These are phyloP conservation scores for Lordiphosa clarofinis DNA, from an alignment of 1,140 invertebrate genomes.

Conservation along the genomic window DNA sequence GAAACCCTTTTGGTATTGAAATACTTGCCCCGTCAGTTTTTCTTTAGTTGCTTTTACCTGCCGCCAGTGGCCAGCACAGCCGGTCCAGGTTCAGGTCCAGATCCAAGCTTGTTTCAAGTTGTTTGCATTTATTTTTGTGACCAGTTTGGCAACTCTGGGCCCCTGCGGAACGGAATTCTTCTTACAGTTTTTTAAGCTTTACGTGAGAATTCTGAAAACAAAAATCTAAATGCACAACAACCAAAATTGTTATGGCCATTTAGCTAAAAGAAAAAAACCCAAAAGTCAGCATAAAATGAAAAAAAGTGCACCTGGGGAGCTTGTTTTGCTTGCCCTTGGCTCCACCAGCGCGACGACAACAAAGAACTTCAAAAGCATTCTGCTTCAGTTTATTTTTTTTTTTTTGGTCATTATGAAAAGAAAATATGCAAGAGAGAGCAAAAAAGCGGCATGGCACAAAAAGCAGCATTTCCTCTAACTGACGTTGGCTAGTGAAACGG, in stretches of 20 bases:
- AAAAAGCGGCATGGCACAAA: constrained; percentile 1
- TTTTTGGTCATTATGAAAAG: constrained; percentile 72
- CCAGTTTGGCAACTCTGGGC: constrained; percentile 35
- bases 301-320: constrained; percentile 26
- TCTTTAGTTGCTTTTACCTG: background rate
- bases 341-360: constrained; percentile 23
- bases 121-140: constrained; percentile 37
- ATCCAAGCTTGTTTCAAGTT: constrained; percentile 3
- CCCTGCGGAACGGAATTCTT: constrained; percentile 2
- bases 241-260: constrained; percentile 68
- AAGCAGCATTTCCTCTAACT: constrained; percentile 3
- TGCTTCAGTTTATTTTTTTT: constrained; percentile 31
- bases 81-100: background rate
- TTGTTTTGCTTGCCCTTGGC: constrained; percentile 48
- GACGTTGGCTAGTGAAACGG: background rate
- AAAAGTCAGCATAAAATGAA: constrained; percentile 3
- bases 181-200: no score
- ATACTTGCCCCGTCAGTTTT: background rate
- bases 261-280: constrained; percentile 21
- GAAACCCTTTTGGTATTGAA: no score
- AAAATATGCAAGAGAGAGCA: constrained; percentile 42
- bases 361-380: constrained; percentile 70
- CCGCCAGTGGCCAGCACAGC: background rate
- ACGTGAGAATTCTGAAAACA: background rate
- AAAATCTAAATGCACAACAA: constrained; percentile 3